Conservation (phyloP, 2,113 vertebrate species). For the Melanerpes aurifrons region DNA sequence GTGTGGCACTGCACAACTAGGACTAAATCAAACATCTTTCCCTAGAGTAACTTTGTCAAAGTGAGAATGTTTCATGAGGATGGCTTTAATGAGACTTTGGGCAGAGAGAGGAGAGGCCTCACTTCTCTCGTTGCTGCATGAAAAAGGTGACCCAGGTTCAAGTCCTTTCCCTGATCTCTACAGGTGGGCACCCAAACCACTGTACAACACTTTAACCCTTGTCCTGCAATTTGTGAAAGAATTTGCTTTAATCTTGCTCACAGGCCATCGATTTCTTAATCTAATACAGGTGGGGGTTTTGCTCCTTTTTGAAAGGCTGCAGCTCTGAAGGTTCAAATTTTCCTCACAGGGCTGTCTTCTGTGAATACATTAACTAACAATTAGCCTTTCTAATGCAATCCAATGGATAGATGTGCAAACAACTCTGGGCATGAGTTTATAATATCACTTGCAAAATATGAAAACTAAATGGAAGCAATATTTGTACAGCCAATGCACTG, state of each 20-base stretch:
- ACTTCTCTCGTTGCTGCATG: not conserved
- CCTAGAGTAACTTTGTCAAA: not conserved
- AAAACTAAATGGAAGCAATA: constrained; percentile 1
- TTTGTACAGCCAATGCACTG: not conserved
- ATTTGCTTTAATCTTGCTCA: not conserved
- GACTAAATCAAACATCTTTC: not conserved
- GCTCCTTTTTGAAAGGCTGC: not conserved
- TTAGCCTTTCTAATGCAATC: not conserved
- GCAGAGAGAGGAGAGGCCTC: not conserved
- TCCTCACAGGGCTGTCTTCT: not conserved
- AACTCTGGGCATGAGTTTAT: not conserved
- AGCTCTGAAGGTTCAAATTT: not conserved
- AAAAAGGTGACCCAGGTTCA: not conserved
- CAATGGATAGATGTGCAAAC: not conserved
- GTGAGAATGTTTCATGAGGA: not conserved
- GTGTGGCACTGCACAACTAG: not conserved
- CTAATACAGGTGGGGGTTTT: not conserved
- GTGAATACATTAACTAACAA: not conserved
- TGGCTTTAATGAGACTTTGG: not conserved
- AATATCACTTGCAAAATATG: not conserved
- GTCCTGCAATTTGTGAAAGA: not conserved
- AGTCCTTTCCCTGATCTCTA: not conserved
- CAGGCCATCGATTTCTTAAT: not conserved
- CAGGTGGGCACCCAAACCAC: not conserved
- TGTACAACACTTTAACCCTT: not conserved